Base-by-base conservation (phyloP, 2,888 invertebrate genomes). In the Elysia crispata region DNA sequence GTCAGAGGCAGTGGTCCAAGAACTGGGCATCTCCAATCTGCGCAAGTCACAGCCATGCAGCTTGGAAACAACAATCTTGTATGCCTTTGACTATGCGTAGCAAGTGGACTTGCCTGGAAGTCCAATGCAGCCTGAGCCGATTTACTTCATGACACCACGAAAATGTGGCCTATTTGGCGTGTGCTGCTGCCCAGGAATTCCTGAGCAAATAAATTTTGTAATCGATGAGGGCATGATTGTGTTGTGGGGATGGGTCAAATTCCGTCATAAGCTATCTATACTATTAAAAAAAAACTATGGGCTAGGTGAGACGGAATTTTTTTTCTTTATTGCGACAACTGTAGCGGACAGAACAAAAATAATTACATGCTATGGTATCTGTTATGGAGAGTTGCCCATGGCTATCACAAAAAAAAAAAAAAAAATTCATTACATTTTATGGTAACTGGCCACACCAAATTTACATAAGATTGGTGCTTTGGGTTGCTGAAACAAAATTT, bases 371-470 rank as follows among this genome's bases (percentile, higher is more conserved):
- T 60, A 15, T 25, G 41, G n/a, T 60, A 60, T 25, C 15, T 60
- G n/a, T 6, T 60, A 3, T 60, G 60, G 60, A 3, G 60, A 15
- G 60, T 60, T 5, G 3, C 25, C 15, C 60, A 60, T 15, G 41
- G 41, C 5, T 60, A 23, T 13, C 60, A 60, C 25, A 3, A 15
- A 23, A 5, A 60, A 60, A 60, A 60, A 3, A 3, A 15, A 23
- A 5, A 60, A 60, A 60, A 8, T 60, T 60, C 60, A n/a, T 15
- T 60, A 15, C 3, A 60, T 13, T 60, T 60, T 25, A 60, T 60
- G 60, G 60, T 60, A 8, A 5, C 60, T 60, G 60, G 60, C n/a
- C 60, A 60, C 25, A 60, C 60, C n/a, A 60, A 60, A 15, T 60
- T 60, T 60, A 15, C 60, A 3, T 15, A 5, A 5, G 3, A 8